phyloP scores from a whole-genome alignment of 2,113 vertebrate genomes.

The Struthio camelus region DNA sequence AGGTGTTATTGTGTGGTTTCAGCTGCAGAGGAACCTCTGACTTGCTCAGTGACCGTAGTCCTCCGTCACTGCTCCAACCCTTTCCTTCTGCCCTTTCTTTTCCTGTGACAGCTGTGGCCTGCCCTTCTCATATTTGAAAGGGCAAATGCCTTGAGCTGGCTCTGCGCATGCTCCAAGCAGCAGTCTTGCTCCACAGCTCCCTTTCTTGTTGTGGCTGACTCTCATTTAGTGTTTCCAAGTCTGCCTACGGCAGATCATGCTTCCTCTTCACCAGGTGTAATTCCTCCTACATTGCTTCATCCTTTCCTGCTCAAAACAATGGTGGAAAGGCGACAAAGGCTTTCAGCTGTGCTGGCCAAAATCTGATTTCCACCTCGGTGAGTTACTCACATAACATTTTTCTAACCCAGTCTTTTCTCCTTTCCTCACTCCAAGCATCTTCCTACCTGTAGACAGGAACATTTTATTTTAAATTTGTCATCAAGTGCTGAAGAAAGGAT shows the following conservation, averaged over 20 bases:
- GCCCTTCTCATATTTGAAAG: not conserved
- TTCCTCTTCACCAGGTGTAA: not conserved
- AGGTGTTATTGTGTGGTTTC: not conserved
- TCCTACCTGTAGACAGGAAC: not conserved
- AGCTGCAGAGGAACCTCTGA: not conserved
- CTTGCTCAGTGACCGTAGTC: not conserved
- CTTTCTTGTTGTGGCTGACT: not conserved
- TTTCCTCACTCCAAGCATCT: not conserved
- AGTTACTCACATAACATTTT: not conserved
- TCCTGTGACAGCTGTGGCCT: not conserved
- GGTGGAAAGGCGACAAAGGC: not conserved
- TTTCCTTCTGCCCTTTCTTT: not conserved
- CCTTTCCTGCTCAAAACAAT: not conserved
- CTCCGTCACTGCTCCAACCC: not conserved
- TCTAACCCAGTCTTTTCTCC: not conserved
- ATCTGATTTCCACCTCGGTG: not conserved
- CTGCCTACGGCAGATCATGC: not conserved
- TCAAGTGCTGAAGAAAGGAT: not conserved
- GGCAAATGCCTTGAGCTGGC: not conserved
- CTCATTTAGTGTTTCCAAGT: not conserved
- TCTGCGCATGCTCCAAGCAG: not conserved
- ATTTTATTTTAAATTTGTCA: not conserved
- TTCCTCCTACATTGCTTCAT: rapidly evolving
- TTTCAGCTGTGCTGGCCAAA: not conserved
- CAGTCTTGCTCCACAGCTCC: not conserved